Evolutionary conservation across 1,140 invertebrate genomes (phyloP), one percentile per base, ranked within the genome.

Genomic region (Drosophila eugracilis): DNA sequence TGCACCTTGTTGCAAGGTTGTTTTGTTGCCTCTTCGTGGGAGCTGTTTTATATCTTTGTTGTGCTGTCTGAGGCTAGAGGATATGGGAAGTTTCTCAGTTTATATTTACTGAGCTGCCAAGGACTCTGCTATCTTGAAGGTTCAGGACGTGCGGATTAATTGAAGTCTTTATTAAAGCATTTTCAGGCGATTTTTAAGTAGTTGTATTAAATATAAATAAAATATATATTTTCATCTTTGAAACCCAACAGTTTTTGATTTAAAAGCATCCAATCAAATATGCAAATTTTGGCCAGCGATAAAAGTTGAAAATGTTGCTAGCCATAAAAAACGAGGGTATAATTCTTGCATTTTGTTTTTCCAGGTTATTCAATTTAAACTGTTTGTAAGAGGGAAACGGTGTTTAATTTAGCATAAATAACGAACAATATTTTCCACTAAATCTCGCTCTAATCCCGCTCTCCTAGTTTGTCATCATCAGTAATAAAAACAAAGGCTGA

Each of bases 21-120:
- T 34, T 81, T 78, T 69, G 54, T 30, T 52, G 47, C 34, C 22
- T 37, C 24, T n/a, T 17, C 1, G 24, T 22, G n/a, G 4, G 26
- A 21, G 45, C 60, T 67, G 63, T 42, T 66, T 67, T 53, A 30
- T 67, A 28, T 66, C 37, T 67, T 73, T 62, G 47, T 69, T 71
- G 37, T 30, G 24, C 19, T 28, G 54, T 50, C 67, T 71, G 39
- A 10, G 45, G 19, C 44, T 49, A 17, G 21, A 26, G 41, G 63
- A 70, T 55, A 55, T 70, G 21, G 21, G 26, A 69, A 70, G 49
- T 37, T 55, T 54, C 14, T 24, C 48, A 39, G 58, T 66, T 52
- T 66, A 44, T 66, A 67, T 67, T 67, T 67, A 66, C 63, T 14
- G 28, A 65, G 45, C 47, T 67, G 30, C 22, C 45, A 34, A 42